Base-by-base conservation (phyloP, 2,797 vertebrate species). In the Chlorospingus semifuscus region DNA sequence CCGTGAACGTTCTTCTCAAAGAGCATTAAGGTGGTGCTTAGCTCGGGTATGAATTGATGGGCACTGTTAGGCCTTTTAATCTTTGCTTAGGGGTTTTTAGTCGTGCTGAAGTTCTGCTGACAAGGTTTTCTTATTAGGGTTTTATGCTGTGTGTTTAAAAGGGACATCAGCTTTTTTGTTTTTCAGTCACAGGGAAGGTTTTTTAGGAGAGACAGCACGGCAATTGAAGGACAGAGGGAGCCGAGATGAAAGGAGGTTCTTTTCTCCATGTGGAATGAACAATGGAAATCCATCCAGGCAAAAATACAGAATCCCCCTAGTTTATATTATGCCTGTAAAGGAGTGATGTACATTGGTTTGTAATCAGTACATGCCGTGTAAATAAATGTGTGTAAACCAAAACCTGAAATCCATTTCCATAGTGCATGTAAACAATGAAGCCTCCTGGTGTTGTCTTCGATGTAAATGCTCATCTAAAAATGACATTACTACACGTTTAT, bases 371-470 rank as follows among this genome's bases (percentile, higher is more conserved):
- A 81, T 30, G 84, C 77, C 8, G 49, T 90, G 89, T 86, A 95
- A 96, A 94, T 89, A 96, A 91, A 93, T 63, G 65, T 80, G 89
- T 87, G 85, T n/a, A 94, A 95, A 89, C 89, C 90, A 71, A 72
- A 90, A 93, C 90, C 84, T 84, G 87, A 88, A 95, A 95, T 91
- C 91, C 94, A 93, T 95, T 95, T 94, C 95, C 95, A 93, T 70
- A 93, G 87, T 10, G 55, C 95, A 50, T 86, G 87, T 85, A 95
- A 96, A 95, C 95, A 96, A 79, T 47, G 78, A 90, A 86, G 88
- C 34, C 72, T 94, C 94, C 87, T 23, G 56, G 59, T 71, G 87
- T 66, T 94, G 72, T 61, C 80, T 53, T 87, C 88, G 29, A 53
- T 88, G 96, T 91, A 95, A 95, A 94, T 46, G 86, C 88, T 91